phyloP scores from a whole-genome alignment of 1,140 invertebrate species.

The Drosophila sproati region DNA sequence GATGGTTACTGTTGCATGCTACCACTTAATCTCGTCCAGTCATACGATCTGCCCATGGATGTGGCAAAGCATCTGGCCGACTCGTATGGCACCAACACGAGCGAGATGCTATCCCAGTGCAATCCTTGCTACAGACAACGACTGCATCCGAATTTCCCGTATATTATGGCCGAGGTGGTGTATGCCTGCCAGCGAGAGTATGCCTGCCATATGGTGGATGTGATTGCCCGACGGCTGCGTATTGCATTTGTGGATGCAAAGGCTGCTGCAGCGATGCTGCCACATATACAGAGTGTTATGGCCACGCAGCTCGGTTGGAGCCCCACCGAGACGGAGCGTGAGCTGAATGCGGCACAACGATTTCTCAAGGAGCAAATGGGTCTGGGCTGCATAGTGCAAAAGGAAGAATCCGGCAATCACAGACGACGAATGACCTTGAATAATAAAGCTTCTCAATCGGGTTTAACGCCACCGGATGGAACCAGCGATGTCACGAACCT shows the following conservation, averaged over 20 bases:
- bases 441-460: too few relatives aligned
- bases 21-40: constrained; percentile 54
- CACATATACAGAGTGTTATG: constrained; percentile 47
- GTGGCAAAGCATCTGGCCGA: constrained; percentile 65
- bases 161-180: constrained; percentile 58
- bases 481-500: neutral
- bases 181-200: constrained; percentile 59
- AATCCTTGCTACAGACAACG: constrained; percentile 9
- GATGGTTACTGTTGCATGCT: constrained; percentile 50
- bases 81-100: constrained; percentile 56
- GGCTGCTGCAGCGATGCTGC: constrained; percentile 54
- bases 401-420: neutral
- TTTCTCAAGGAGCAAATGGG: constrained; percentile 63
- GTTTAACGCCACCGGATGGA: too few relatives aligned
- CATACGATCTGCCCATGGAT: constrained; percentile 56
- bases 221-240: constrained; percentile 54
- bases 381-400: constrained; percentile 32
- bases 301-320: constrained; percentile 27
- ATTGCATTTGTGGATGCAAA: constrained; percentile 56
- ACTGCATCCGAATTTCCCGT: constrained; percentile 54
- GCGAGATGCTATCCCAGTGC: constrained; percentile 14
- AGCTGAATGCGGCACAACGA: constrained; percentile 28
- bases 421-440: neutral
- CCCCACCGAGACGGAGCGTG: neutral
- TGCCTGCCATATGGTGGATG: constrained; percentile 55